Percentiles rank a stretch among this genome's conserved stretches.
Evolutionary conservation across 2,888 invertebrate genomes (phyloP).

Genomic region (Cheilosia urbana): DNA sequence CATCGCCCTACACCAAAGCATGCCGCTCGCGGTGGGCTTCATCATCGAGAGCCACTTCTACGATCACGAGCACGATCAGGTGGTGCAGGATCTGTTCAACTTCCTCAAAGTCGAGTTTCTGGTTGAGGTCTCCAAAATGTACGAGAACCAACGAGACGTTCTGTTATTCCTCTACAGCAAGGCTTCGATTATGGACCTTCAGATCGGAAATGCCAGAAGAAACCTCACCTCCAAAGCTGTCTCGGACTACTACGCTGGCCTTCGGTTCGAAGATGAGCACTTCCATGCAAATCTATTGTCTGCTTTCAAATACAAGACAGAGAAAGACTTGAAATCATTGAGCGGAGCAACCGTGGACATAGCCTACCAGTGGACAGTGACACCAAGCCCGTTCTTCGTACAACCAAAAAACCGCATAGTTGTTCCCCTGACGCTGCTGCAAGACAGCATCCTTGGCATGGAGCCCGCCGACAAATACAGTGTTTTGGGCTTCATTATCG

Average conservation of each 20-base stretch:
- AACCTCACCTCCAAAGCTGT: conserved; percentile 77
- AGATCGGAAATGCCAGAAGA: conserved; percentile 79
- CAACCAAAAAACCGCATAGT: conserved; percentile 80
- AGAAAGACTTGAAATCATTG: conserved; percentile 71
- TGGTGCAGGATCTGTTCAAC: conserved; percentile 77
- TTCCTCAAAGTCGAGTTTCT: conserved; percentile 79
- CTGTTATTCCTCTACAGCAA: conserved; percentile 79
- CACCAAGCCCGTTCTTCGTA: conserved; percentile 80
- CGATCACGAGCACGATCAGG: conserved; percentile 76
- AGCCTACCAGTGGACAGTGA: conserved; percentile 57
- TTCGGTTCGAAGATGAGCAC: conserved; percentile 77
- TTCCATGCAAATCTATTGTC: conserved; percentile 81
- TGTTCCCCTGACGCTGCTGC: conserved; percentile 80
- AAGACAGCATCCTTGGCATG: conserved; percentile 79
- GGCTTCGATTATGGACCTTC: conserved; percentile 79
- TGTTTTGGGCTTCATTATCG: conserved; percentile 80
- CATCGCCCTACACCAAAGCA: conserved; percentile 79
- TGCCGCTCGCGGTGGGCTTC: conserved; percentile 81
- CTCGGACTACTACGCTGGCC: conserved; percentile 78
- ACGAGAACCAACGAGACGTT: conserved; percentile 79
- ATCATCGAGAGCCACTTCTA: conserved; percentile 80
- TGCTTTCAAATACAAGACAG: conserved; percentile 78
- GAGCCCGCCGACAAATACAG: conserved; percentile 77
- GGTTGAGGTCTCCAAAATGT: conserved; percentile 73
- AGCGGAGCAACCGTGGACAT: conserved; percentile 16